These are phyloP conservation scores for Heteractis magnifica DNA, from an alignment of 92 coral and sea anemone genomes.

Conservation along the genomic window DNA sequence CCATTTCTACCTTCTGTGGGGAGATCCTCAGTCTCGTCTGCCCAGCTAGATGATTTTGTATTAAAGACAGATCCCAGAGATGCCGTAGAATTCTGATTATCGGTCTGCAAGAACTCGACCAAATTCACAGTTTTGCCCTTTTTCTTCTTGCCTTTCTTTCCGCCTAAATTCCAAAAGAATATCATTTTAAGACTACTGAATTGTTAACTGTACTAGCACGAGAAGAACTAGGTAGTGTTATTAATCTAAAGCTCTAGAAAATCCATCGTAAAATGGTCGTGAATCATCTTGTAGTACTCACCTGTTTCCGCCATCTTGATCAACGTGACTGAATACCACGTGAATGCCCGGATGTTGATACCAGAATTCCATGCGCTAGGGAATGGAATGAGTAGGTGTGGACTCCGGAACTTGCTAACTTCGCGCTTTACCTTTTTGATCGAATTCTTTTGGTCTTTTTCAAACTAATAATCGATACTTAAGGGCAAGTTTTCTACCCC, in stretches of 20 bases:
- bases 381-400: background rate
- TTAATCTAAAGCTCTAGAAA: constrained; percentile 25
- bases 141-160: constrained; percentile 93
- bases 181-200: background rate
- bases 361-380: constrained; percentile 31
- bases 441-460: no score
- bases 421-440: no score
- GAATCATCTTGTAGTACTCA: constrained; percentile 43
- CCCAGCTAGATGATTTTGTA: constrained; percentile 88
- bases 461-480: no score
- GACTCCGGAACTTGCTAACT: constrained; percentile 6
- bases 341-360: constrained; percentile 60
- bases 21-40: constrained; percentile 93
- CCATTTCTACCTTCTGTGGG: constrained; percentile 69
- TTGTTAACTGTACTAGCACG: background rate
- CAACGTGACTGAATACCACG: constrained; percentile 60
- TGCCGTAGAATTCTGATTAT: constrained; percentile 59
- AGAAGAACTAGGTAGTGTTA: constrained; percentile 21
- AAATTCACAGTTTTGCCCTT: constrained; percentile 83
- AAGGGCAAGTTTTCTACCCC: no score
- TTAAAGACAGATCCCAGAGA: constrained; percentile 61
- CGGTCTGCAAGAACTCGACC: constrained; percentile 73
- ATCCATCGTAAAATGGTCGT: constrained; percentile 16
- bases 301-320: constrained; percentile 99
- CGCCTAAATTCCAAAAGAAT: constrained; percentile 20